These are phyloP conservation scores for Tamandua tetradactyla DNA, from an alignment of 2,797 vertebrate genomes.

Conservation along the genomic window DNA sequence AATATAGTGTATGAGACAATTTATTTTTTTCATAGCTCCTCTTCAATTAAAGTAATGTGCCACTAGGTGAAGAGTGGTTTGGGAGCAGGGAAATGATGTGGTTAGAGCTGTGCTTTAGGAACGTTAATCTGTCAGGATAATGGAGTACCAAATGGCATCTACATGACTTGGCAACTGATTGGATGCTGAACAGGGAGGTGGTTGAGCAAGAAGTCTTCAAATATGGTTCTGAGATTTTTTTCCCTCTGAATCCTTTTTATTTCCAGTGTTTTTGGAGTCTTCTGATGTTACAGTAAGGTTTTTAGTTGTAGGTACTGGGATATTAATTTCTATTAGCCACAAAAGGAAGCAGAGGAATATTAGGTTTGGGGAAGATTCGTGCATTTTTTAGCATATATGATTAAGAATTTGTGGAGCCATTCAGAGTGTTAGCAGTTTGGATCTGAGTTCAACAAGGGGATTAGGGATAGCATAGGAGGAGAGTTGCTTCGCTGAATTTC, in stretches of 20 bases:
- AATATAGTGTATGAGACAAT: conserved; percentile 2
- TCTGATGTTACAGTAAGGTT: background rate
- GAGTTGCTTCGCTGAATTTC: background rate
- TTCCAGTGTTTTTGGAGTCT: background rate
- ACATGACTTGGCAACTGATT: background rate
- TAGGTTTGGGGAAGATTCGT: background rate
- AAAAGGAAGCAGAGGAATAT: conserved; percentile 12
- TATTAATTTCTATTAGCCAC: conserved; percentile 11
- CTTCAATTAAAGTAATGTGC: conserved; percentile 55
- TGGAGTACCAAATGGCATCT: background rate
- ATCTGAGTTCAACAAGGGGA: background rate
- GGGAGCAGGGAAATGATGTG: conserved; percentile 12
- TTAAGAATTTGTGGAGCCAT: background rate
- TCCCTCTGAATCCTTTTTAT: background rate
- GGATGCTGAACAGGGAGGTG: background rate
- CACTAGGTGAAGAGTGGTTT: background rate
- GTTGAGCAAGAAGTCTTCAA: background rate
- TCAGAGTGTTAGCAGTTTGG: background rate
- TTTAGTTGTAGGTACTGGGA: background rate
- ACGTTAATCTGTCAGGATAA: background rate
- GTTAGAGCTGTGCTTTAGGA: background rate
- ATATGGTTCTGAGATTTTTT: background rate
- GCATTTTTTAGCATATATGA: background rate
- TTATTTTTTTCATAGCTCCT: conserved; percentile 49
- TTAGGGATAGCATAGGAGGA: background rate